phyloP scores from a whole-genome alignment of 2,797 vertebrate species.

The Cyprinodon diabolis region DNA sequence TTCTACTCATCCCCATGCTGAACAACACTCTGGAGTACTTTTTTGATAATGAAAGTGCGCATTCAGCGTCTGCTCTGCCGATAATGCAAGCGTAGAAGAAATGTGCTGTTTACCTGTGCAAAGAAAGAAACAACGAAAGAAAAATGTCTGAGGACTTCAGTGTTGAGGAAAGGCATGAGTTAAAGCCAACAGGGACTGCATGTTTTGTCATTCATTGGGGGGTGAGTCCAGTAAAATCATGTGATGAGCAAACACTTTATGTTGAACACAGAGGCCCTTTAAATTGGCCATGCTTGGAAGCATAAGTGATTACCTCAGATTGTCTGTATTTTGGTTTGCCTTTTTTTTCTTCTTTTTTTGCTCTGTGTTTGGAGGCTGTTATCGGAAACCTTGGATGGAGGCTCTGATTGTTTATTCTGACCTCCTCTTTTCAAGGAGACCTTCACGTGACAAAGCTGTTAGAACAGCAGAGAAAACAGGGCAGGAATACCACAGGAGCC shows the following conservation, averaged over 20 bases:
- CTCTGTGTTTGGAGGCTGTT: constrained; percentile 52
- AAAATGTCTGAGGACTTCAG: no score
- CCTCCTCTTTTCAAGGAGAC: constrained; percentile 61
- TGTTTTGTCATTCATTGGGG: not conserved
- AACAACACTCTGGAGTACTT: no score
- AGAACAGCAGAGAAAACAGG: constrained; percentile 50
- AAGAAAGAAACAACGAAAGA: no score
- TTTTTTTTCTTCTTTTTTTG: not conserved
- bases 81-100: no score
- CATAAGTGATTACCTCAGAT: constrained; percentile 56
- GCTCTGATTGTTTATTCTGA: constrained; percentile 66
- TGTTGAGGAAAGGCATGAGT: no score
- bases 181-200: constrained; percentile 25
- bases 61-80: no score
- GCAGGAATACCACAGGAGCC: constrained; percentile 49
- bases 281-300: constrained; percentile 36
- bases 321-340: constrained; percentile 10
- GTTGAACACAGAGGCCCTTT: constrained; percentile 46
- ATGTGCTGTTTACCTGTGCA: no score
- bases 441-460: constrained; percentile 64
- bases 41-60: no score
- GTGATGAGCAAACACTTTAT: constrained; percentile 61
- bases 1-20: no score
- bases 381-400: constrained; percentile 67
- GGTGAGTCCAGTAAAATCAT: constrained; percentile 27